Conservation (phyloP, 2,888 invertebrate species). For the Megalurothrips usitatus region DNA sequence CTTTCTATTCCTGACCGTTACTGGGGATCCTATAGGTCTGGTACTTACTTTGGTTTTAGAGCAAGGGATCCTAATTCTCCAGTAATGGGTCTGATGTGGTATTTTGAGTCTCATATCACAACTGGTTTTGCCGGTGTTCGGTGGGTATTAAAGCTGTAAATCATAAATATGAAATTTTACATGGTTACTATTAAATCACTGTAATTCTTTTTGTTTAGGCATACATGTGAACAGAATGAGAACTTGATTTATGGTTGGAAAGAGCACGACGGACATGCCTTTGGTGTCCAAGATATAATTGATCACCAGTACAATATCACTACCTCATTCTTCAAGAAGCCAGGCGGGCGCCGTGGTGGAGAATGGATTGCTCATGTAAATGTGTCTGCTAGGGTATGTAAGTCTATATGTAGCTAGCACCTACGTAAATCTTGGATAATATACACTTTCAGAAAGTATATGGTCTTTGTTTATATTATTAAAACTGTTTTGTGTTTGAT, state of each 20-base stretch:
- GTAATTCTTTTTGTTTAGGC: slow-evolving; percentile 51
- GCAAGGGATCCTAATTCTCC: slow-evolving; percentile 83
- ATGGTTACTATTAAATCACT: neutral
- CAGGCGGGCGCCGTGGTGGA: slow-evolving; percentile 76
- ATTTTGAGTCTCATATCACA: slow-evolving; percentile 64
- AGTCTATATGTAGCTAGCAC: too few species aligned
- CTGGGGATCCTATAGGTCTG: slow-evolving; percentile 93
- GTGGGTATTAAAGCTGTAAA: slow-evolving; percentile 43
- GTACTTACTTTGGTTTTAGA: slow-evolving; percentile 86
- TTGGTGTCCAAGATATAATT: slow-evolving; percentile 84
- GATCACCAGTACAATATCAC: slow-evolving; percentile 72
- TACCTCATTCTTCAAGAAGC: slow-evolving; percentile 84
- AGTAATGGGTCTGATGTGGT: slow-evolving; percentile 96
- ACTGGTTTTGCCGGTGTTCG: slow-evolving; percentile 71
- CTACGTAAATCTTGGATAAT: too few species aligned
- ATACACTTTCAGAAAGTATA: neutral
- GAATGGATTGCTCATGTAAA: slow-evolving; percentile 88
- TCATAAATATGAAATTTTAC: neutral
- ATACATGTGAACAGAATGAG: slow-evolving; percentile 91
- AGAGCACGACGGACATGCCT: slow-evolving; percentile 85
- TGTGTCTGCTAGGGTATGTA: slow-evolving; percentile 53
- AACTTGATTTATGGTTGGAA: slow-evolving; percentile 75
- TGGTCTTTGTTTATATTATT: neutral
- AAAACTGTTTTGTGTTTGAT: neutral
- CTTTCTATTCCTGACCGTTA: slow-evolving; percentile 69